phyloP scores from a whole-genome alignment of 2,113 vertebrate genomes.

The Apodemus sylvaticus region DNA sequence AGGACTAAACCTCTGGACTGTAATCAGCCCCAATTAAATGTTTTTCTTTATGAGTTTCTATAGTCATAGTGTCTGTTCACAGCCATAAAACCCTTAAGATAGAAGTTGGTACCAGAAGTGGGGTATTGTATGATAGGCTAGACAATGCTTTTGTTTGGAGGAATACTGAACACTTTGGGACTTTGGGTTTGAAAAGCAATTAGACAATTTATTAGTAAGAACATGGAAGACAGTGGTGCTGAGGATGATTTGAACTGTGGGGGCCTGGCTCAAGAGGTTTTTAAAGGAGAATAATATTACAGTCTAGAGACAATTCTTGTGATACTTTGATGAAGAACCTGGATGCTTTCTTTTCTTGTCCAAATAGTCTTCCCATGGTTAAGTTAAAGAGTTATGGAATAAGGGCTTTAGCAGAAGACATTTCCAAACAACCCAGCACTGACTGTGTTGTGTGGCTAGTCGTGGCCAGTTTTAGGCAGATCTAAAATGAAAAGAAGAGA shows the following conservation, averaged over 20 bases:
- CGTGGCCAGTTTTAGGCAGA: neutral
- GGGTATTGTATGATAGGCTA: neutral
- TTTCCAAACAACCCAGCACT: neutral
- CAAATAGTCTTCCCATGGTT: neutral
- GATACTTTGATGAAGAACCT: neutral
- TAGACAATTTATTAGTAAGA: neutral
- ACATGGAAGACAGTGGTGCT: neutral
- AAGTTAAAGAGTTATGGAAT: neutral
- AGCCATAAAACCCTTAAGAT: neutral
- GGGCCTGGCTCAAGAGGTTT: neutral
- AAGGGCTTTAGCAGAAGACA: neutral
- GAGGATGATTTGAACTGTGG: neutral
- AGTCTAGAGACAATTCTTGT: neutral
- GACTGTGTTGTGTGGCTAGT: neutral
- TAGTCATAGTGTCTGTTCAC: neutral
- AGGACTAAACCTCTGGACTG: neutral
- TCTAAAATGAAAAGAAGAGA: neutral
- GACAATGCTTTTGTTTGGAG: neutral
- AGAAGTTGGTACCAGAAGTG: neutral
- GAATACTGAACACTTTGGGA: neutral
- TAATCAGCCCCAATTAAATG: neutral
- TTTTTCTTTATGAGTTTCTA: neutral
- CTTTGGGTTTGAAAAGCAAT: neutral
- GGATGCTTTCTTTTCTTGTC: neutral
- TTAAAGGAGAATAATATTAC: neutral